Conservation (phyloP, 1,140 invertebrate species). For the Papilio machaon region DNA sequence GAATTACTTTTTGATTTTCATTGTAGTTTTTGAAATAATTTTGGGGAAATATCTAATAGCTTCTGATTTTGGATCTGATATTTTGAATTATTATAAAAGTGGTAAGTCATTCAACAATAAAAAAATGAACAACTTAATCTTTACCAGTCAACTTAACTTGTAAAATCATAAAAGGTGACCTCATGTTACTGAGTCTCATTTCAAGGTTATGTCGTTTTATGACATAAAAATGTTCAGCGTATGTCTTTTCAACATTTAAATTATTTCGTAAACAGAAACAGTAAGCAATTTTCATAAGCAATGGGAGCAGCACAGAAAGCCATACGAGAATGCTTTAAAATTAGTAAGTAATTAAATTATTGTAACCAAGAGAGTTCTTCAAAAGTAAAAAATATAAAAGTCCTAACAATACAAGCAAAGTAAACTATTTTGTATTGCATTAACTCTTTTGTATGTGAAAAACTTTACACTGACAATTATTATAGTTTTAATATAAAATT, state of each 20-base stretch:
- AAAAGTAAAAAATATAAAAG: background rate
- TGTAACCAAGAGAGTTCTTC: background rate
- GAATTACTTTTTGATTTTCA: constrained; percentile 20
- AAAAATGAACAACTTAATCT: background rate
- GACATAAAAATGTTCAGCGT: background rate
- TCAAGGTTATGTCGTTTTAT: background rate
- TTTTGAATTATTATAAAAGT: constrained; percentile 49
- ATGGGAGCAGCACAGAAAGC: constrained; percentile 54
- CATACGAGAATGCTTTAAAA: constrained; percentile 57
- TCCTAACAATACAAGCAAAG: too few relatives aligned
- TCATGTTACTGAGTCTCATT: background rate
- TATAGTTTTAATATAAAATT: too few relatives aligned
- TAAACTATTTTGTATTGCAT: constrained; percentile 25
- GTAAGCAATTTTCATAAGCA: constrained; percentile 48
- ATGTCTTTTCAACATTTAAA: constrained; percentile 1
- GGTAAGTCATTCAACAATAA: constrained; percentile 40
- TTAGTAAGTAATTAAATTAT: constrained; percentile 48
- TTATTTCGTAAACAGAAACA: constrained; percentile 49
- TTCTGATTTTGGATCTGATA: constrained; percentile 4
- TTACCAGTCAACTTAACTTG: too few relatives aligned
- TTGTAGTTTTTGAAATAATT: constrained; percentile 14
- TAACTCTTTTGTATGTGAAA: too few relatives aligned
- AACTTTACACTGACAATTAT: too few relatives aligned
- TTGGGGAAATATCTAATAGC: background rate
- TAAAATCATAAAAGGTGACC: too few relatives aligned